Evolutionary conservation across 30 jellyfish, hydroid and myxozoan species (phyloP), one percentile per base, ranked within the genome.

Genomic region (Nemopilema nomurai): DNA sequence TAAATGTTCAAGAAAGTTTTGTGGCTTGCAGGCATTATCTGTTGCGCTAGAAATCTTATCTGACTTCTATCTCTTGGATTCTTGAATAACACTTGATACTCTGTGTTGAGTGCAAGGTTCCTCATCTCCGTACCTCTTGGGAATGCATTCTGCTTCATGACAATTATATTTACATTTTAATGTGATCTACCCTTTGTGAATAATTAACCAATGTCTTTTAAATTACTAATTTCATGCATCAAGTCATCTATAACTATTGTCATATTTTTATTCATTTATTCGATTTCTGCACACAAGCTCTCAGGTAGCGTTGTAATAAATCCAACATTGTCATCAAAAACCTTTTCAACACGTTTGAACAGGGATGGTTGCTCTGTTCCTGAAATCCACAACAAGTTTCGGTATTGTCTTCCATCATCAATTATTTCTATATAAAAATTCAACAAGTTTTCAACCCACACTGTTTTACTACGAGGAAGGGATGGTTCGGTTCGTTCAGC

Each of bases 381-480:
- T 21, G 71, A 63, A 53, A 63, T 29, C 90, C 82, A 80, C 71
- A 80, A n/a, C n/a, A n/a, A 33, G 30, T 77, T 51, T 57, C 16
- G 25, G 50, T 51, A 77, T 21, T 64, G 30, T 23, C 30, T 62
- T 9, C 52, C 82, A 28, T 33, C 73, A 17, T 67, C 57, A 1
- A 13, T 33, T 32, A 32, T n/a, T n/a, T n/a, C n/a, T n/a, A n/a
- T n/a, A n/a, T 29, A 0, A 33, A 63, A 0, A 19, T 80, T 53
- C 20, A 80, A 23, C n/a, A 80, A 66, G 7, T 65, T 64, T 51
- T 30, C 71, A 20, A 80, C 68, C 90, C 90, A 80, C 22, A 73
- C 65, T n/a, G 90, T 67, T 80, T 80, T 80, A n/a, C 88, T 68
- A 18, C 67, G n/a, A n/a, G n/a, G n/a, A n/a, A n/a, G n/a, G n/a